Evolutionary conservation across 1,140 invertebrate species (phyloP).

Genomic region (Drosophila subobscura): DNA sequence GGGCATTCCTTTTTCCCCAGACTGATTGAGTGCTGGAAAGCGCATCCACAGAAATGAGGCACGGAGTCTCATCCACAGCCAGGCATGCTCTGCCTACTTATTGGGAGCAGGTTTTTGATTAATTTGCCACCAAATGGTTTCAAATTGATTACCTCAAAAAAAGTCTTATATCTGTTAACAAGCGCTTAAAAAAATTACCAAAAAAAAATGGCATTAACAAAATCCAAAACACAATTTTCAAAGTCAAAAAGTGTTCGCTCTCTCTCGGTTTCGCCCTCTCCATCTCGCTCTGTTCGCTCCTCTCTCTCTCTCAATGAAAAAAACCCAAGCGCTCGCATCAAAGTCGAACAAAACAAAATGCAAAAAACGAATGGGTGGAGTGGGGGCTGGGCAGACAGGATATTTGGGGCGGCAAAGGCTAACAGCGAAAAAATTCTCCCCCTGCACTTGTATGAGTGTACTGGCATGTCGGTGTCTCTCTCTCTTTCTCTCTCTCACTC

Average conservation of each 20-base stretch:
- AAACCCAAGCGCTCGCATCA: conserved; percentile 51
- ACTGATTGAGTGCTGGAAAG: conserved; percentile 51
- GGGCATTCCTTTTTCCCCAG: conserved; percentile 10
- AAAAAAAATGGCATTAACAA: conserved; percentile 16
- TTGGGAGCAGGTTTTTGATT: conserved; percentile 6
- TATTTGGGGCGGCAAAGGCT: conserved; percentile 74
- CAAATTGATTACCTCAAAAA: conserved; percentile 1
- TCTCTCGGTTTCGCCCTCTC: conserved; percentile 1
- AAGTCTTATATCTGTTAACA: conserved; percentile 29
- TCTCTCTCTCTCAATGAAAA: conserved; percentile 26
- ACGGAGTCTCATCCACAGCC: not conserved
- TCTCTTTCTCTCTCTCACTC: conserved; percentile 9
- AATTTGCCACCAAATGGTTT: conserved; percentile 21
- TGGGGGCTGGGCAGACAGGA: conserved; percentile 36
- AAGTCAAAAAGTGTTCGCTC: conserved; percentile 40
- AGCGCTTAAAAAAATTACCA: conserved; percentile 23
- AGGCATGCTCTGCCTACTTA: conserved; percentile 30
- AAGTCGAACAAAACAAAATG: conserved; percentile 78
- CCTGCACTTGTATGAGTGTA: conserved; percentile 49
- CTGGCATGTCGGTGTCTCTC: conserved; percentile 31
- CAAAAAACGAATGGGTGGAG: conserved; percentile 42
- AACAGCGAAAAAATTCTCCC: conserved; percentile 69
- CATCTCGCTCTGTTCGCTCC: not conserved
- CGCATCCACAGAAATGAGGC: conserved; percentile 43
- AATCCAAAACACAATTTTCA: conserved; percentile 41